phyloP scores from a whole-genome alignment of 1,140 invertebrate species.

The Bombus terrestris region DNA sequence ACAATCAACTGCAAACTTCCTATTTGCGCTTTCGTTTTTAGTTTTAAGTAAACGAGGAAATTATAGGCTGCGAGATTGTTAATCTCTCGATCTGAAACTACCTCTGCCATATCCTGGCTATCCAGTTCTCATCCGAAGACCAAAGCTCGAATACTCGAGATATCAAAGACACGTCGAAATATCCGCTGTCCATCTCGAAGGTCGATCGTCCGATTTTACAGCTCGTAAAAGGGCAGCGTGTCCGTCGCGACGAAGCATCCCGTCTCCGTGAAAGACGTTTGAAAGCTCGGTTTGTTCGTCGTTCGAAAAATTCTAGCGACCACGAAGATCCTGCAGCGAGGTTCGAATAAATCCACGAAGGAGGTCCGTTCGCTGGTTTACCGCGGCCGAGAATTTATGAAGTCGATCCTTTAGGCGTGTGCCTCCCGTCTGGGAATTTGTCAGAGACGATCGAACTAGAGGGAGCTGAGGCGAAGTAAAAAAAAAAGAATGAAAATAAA shows the following conservation, averaged over 20 bases:
- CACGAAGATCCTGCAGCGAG: conserved; percentile 30
- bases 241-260: not conserved
- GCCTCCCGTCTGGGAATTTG: conserved; percentile 64
- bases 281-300: not conserved
- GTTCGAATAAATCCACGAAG: conserved; percentile 58
- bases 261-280: not conserved
- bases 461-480: not conserved
- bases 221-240: no score
- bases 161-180: not conserved
- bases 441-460: conserved; percentile 49
- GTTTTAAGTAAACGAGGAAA: no score
- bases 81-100: not conserved
- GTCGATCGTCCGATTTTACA: not conserved
- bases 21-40: no score
- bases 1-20: no score
- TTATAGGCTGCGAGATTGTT: not conserved
- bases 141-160: not conserved
- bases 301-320: conserved; percentile 31
- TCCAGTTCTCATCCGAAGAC: not conserved
- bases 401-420: conserved; percentile 61
- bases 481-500: not conserved
- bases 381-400: conserved; percentile 58
- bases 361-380: conserved; percentile 49
- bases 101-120: not conserved
- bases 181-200: not conserved